A percentile compares a stretch with the other conserved stretches of the same genome.
Conservation (phyloP, 2,797 vertebrate species). For the Hypotaenidia philippensis region DNA sequence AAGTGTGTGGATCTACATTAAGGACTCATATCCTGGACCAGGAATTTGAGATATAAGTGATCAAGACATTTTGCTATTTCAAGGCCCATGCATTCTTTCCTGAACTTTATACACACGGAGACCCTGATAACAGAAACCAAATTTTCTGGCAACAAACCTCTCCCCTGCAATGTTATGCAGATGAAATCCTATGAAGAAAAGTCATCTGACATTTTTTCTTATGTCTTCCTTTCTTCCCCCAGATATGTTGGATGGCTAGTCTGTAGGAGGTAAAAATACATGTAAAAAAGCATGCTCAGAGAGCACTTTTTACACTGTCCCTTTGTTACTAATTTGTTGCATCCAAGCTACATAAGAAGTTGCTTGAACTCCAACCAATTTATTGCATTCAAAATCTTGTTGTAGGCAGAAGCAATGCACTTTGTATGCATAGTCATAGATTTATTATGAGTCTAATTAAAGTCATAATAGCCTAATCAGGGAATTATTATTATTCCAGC, state of each 20-base stretch:
- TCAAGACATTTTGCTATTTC: background rate
- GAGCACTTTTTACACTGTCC: background rate
- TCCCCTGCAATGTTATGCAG: background rate
- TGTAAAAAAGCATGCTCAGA: background rate
- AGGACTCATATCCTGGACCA: background rate
- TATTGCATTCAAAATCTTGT: background rate
- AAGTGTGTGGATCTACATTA: background rate
- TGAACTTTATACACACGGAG: background rate
- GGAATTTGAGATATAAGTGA: background rate
- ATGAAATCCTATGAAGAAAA: background rate
- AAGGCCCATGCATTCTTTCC: background rate
- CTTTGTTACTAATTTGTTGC: background rate
- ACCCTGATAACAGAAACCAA: background rate
- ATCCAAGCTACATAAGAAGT: background rate
- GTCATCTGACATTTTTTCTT: background rate
- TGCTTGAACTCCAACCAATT: background rate
- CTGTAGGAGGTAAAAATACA: background rate
- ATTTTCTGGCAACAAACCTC: background rate
- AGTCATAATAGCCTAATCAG: background rate
- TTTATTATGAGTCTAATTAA: conserved; percentile 20
- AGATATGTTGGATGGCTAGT: background rate
- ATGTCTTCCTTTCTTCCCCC: background rate
- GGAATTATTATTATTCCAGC: background rate
- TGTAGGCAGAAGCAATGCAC: background rate
- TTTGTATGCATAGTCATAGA: background rate